Base-by-base conservation (phyloP, 1,140 invertebrate species). In the Atta cephalotes region DNA sequence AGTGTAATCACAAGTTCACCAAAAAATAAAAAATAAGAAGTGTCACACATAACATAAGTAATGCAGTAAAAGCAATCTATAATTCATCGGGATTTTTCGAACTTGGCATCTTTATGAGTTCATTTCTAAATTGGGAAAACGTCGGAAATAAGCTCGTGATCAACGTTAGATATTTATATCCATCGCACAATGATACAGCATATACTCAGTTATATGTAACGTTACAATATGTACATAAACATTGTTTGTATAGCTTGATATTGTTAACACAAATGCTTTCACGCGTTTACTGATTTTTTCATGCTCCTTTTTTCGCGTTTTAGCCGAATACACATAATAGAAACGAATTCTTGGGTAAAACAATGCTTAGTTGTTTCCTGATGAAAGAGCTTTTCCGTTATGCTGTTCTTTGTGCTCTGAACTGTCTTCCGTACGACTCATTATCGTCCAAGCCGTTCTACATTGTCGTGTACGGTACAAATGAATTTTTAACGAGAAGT, bases 391-490 rank as follows among this genome's bases (percentile, higher is more conserved):
- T 39, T 71, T 18, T 62, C 14, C 65, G 65, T 72, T 58, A 63
- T 53, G 78, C 70, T 82, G 66, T 82, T 82, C 68, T 82, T 82
- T 82, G 80, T 82, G 60, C 74, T 56, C 68, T 25, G 39, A 49
- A 74, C 39, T 35, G 53, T 49, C 72, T 72, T 45, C 49, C 35
- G 51, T 78, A 62, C 56, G 35, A 53, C 72, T 89, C 60, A 80
- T 89, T 65, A 78, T 79, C 60, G 18, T 39, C 7, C 45, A 25
- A 25, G 14, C 10, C 14, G 28, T 18, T 72, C 31, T 31, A 66
- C 63, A 6, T 14, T 31, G 45, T 35, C 45, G 49, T 4, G 2
- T 53, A 56, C 16, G 21, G 10, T 45, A 49, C 49, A 18, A 60
- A 39, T 14, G 14, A 25, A 45, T 21, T 62, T 35, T 74, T 49